Base-by-base conservation (phyloP, 2,113 vertebrate species). In the Stercorarius parasiticus region DNA sequence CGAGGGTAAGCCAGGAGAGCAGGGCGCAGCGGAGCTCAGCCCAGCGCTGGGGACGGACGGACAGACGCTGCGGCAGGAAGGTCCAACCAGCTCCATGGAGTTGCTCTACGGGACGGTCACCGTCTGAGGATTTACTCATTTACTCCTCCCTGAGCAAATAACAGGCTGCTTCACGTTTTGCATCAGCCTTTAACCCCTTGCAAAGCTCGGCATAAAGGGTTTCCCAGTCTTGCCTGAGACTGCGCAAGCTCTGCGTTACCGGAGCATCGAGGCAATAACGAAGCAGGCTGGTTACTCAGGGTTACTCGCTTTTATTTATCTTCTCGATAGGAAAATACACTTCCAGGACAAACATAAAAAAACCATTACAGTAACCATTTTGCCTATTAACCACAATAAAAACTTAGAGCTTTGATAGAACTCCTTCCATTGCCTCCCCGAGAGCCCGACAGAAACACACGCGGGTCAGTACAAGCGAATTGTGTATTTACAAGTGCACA, bases 271-370 rank as follows among this genome's bases (percentile, higher is more conserved):
- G 93, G 94, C 29, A 95, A 70, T 9, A 77, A 92, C 6, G 27
- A 96, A 96, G 90, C 56, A 80, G 93, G 66, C 27, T 38, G 69
- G 77, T 52, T 34, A 21, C 88, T 92, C 87, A 20, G 86, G 95
- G 53, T 61, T 81, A 67, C 52, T 92, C 15, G 6, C 70, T 87
- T 96, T 97, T 88, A 97, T 98, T 98, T 29, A 30, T 66, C 91
- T 92, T 21, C 94, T 77, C 91, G 69, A 47, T 1, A 87, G 79
- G 76, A 72, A 88, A 93, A 12, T 13, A 42, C 88, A 36, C 27
- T 52, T 74, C 59, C 79, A 90, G 58, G 67, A 34, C 64, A 77
- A 47, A 76, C 13, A 7, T 11, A 25, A 34, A 59, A 90, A 30
- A 66, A 4, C n/a, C 47, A 32, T 4, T 52, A 76, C 42, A 65